Percentiles rank a stretch among this genome's conserved stretches.
These are phyloP conservation scores for Ips typographus DNA, from an alignment of 1,140 invertebrate genomes.

Conservation along the genomic window DNA sequence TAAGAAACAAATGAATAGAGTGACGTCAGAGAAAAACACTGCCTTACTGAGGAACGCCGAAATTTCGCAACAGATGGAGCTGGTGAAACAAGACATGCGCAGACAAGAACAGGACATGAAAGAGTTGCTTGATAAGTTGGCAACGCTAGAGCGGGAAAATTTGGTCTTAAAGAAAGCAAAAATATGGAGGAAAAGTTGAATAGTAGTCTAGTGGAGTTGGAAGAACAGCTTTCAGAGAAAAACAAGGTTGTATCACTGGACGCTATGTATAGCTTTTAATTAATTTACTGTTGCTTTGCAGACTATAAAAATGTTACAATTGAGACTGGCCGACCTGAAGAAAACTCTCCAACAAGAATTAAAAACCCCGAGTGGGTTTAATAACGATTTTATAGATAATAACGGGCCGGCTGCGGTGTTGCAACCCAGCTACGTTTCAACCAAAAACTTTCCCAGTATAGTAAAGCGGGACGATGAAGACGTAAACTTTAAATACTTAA, in stretches of 20 bases:
- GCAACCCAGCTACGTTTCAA: constrained; percentile 55
- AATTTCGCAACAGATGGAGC: constrained; percentile 78
- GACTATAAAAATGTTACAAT: constrained; percentile 86
- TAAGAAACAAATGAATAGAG: constrained; percentile 47
- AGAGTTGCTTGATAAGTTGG: constrained; percentile 56
- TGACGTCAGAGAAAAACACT: constrained; percentile 73
- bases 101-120: constrained; percentile 63
- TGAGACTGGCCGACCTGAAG: constrained; percentile 83
- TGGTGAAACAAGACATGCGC: constrained; percentile 69
- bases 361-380: constrained; percentile 54
- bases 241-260: constrained; percentile 62
- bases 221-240: constrained; percentile 77
- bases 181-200: constrained; percentile 60
- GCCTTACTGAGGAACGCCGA: constrained; percentile 78
- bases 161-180: constrained; percentile 56
- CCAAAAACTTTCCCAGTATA: constrained; percentile 56
- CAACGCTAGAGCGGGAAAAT: constrained; percentile 55
- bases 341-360: constrained; percentile 88
- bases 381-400: constrained; percentile 38
- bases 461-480: constrained; percentile 64
- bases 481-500: constrained; percentile 85
- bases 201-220: constrained; percentile 65
- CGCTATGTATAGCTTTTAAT: neutral
- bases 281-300: constrained; percentile 52
- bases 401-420: constrained; percentile 52